Percentiles rank a stretch among this genome's conserved stretches.
phyloP scores from a whole-genome alignment of 2,113 vertebrate genomes.

The Megaleporinus macrocephalus region DNA sequence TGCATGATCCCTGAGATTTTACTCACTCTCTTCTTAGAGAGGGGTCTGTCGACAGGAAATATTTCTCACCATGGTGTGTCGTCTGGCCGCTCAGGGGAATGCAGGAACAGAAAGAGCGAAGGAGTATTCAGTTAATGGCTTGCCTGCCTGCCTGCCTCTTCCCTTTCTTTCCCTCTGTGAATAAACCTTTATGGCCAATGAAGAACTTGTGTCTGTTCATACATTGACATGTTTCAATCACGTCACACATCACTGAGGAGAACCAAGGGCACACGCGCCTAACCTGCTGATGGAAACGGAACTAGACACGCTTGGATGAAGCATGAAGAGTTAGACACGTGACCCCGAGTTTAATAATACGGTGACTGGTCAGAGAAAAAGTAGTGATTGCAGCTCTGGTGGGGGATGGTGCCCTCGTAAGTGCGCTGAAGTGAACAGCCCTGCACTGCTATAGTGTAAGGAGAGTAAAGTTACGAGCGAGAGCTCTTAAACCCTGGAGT shows the following conservation, averaged over 20 bases:
- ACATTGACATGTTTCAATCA: background rate
- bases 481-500: background rate
- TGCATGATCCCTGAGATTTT: conserved; percentile 1
- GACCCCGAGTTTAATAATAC: conserved; percentile 12
- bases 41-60: conserved; percentile 38
- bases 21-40: background rate
- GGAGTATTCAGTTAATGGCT: background rate
- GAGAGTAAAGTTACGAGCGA: background rate
- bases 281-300: conserved; percentile 12
- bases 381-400: background rate
- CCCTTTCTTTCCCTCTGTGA: background rate
- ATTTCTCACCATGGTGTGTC: conserved; percentile 61
- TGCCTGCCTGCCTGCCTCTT: background rate
- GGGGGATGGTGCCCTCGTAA: background rate
- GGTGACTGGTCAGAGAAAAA: conserved; percentile 14
- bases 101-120: conserved; percentile 35
- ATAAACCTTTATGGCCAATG: background rate
- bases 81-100: conserved; percentile 38
- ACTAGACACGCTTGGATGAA: conserved; percentile 2
- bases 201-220: background rate
- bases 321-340: background rate
- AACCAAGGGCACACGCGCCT: conserved; percentile 3
- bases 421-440: background rate
- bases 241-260: background rate
- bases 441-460: background rate